These are phyloP conservation scores for Diorhabda elongata DNA, from an alignment of 1,140 invertebrate species.

Conservation along the genomic window DNA sequence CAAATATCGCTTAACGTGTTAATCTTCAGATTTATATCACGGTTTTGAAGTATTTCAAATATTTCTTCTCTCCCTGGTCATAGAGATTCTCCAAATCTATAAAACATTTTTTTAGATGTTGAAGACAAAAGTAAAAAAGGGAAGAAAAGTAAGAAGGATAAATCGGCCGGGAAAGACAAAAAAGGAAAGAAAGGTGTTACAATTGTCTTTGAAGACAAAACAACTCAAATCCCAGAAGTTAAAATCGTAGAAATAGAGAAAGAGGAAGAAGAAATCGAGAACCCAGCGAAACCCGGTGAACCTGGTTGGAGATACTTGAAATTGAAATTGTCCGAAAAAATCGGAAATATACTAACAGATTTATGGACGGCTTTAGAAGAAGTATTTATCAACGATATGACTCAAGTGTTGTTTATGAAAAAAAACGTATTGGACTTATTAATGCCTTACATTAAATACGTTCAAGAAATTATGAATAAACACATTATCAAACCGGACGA, in stretches of 20 bases:
- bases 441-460: conserved; percentile 51
- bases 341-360: conserved; percentile 48
- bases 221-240: conserved; percentile 33
- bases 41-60: too few relatives aligned
- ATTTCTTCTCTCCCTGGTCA: too few relatives aligned
- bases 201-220: conserved; percentile 35
- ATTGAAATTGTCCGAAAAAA: conserved; percentile 44
- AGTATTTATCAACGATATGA: conserved; percentile 52
- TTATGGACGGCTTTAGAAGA: conserved; percentile 56
- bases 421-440: conserved; percentile 51
- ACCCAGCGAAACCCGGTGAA: conserved; percentile 13
- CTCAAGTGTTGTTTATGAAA: conserved; percentile 53
- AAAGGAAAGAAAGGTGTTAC: conserved; percentile 12
- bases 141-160: conserved; percentile 27
- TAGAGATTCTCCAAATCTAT: too few relatives aligned
- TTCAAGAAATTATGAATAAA: conserved; percentile 51
- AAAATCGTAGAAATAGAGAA: conserved; percentile 22
- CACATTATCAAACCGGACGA: conserved; percentile 52
- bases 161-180: conserved; percentile 30
- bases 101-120: background rate
- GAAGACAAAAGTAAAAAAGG: conserved; percentile 12
- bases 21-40: too few relatives aligned
- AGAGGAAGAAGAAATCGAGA: conserved; percentile 18
- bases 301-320: conserved; percentile 53
- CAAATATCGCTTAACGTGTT: too few relatives aligned